Evolutionary conservation across 2,888 invertebrate genomes (phyloP).

Genomic region (Flabesymbios commensalis): DNA sequence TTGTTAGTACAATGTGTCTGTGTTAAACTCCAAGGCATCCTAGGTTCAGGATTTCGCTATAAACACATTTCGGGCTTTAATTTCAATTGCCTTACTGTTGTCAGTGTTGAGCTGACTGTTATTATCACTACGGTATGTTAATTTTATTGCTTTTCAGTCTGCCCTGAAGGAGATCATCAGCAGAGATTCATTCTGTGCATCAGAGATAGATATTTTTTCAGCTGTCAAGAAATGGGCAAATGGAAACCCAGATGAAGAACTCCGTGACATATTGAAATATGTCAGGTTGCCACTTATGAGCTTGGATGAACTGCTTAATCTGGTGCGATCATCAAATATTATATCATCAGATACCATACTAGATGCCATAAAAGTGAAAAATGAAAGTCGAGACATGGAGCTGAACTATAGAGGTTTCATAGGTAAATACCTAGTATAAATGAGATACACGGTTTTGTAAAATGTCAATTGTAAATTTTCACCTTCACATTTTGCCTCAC

Average conservation of each 20-base stretch:
- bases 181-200: conserved; percentile 93
- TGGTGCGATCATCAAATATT: conserved; percentile 84
- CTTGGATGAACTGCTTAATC: conserved; percentile 82
- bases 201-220: conserved; percentile 92
- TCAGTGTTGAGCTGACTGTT: too few relatives aligned
- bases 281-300: conserved; percentile 83
- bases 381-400: conserved; percentile 76
- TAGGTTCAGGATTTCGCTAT: too few relatives aligned
- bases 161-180: conserved; percentile 83
- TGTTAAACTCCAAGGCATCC: too few relatives aligned
- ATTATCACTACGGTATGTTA: too few relatives aligned
- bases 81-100: too few relatives aligned
- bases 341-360: conserved; percentile 87
- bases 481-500: too few relatives aligned
- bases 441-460: not conserved
- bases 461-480: too few relatives aligned
- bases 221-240: conserved; percentile 87
- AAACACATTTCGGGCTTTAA: too few relatives aligned
- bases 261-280: conserved; percentile 1
- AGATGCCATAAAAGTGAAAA: conserved; percentile 90
- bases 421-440: conserved; percentile 35
- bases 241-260: conserved; percentile 68
- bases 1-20: too few relatives aligned
- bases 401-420: conserved; percentile 79
- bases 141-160: conserved; percentile 44